Base-by-base conservation (phyloP, 2,888 invertebrate genomes). In the Cantharis nigra region DNA sequence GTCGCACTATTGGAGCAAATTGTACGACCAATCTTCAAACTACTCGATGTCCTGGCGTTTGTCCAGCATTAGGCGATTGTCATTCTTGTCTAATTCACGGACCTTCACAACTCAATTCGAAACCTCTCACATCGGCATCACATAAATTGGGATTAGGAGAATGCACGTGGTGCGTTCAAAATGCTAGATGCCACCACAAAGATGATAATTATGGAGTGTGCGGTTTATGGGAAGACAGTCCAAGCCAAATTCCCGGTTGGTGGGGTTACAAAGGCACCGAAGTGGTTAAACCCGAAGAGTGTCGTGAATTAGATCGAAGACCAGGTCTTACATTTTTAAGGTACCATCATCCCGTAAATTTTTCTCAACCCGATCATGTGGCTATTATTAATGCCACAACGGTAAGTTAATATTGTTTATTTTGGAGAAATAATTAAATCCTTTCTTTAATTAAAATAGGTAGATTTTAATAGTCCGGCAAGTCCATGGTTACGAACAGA, bases 91-190 rank as follows among this genome's bases (percentile, higher is more conserved):
- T 97, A 78, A 94, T 96, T 76, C 95, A 96, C 83, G 94, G 94
- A 20, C 93, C 91, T 82, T 89, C 92, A n/a, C 89, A 91, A 13
- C 81, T 82, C n/a, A 81, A 80, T 14, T 80, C 81, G 20, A 82
- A 81, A 70, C 81, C 84, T 0, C 85, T 91, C 74, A 89, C 90
- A 0, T 93, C 93, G 0, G 94, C 95, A 69, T 94, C 95, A 72
- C 93, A 93, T 81, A 95, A 95, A 85, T 87, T 96, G 73, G 94
- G 95, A 20, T 89, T 96, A 3, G 94, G 94, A 72, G 94, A 95
- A 82, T 97, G 96, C 85, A 94, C 94, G 64, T 98, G 98, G 97
- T 98, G 97, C 87, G 97, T 98, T 2, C 97, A 97, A 86, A 96
- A 96, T 85, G 96, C 96, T 0, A 91, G 95, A 64, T 98, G 98